A percentile compares a stretch with the other conserved stretches of the same genome.
phyloP scores from a whole-genome alignment of 2,888 invertebrate genomes.

The Dione vanillae region DNA sequence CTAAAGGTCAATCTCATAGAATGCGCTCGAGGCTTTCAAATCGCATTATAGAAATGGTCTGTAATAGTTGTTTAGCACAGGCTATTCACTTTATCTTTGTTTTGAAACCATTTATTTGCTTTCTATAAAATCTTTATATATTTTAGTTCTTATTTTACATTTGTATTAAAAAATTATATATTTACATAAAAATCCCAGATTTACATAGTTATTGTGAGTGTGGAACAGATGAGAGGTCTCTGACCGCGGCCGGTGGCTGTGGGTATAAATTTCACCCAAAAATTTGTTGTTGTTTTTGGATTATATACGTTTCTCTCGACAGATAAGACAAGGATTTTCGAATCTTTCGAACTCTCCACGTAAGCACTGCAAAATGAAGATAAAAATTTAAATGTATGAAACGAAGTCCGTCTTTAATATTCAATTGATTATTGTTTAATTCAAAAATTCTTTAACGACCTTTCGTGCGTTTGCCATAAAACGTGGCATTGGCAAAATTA shows the following conservation, averaged over 20 bases:
- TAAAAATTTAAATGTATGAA: no score
- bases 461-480: no score
- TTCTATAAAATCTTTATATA: not conserved
- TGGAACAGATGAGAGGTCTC: not conserved
- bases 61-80: slow-evolving; percentile 9
- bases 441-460: no score
- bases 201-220: not conserved
- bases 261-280: slow-evolving; percentile 15
- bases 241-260: slow-evolving; percentile 3
- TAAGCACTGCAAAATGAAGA: no score
- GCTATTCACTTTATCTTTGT: not conserved
- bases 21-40: slow-evolving; percentile 2
- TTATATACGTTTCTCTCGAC: not conserved
- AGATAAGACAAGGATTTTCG: not conserved
- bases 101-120: not conserved
- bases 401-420: no score
- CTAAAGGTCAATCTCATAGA: slow-evolving; percentile 7
- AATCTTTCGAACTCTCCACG: no score
- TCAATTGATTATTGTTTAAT: no score
- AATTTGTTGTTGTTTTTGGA: slow-evolving; percentile 3
- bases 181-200: not conserved
- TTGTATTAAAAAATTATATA: not conserved
- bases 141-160: not conserved
- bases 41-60: slow-evolving; percentile 3
- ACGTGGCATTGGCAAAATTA: no score